A percentile compares a stretch with the other conserved stretches of the same genome.
Conservation (phyloP, 2,888 invertebrate genomes). For the Mesorhabditis sp. region DNA sequence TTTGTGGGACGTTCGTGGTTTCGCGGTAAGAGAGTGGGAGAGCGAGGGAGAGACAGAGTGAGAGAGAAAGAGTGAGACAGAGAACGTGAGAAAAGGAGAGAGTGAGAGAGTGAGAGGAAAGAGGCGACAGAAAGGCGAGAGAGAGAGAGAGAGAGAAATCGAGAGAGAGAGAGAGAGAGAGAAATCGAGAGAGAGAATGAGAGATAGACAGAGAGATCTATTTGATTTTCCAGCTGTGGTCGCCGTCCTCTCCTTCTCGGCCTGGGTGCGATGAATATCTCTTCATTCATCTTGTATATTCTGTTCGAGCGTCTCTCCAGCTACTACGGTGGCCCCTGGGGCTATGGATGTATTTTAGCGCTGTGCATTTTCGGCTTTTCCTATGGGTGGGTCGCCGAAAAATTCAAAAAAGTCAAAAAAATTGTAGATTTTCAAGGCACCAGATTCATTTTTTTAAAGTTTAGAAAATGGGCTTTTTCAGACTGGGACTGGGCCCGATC, state of each 20-base stretch:
- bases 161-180: too few species aligned
- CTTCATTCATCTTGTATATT: neutral
- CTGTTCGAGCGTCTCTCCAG: neutral
- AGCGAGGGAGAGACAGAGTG: too few species aligned
- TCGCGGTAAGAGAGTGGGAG: neutral
- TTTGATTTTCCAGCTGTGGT: neutral
- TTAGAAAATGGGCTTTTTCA: neutral
- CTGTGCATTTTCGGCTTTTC: neutral
- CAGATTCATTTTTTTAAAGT: neutral
- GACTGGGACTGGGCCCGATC: neutral
- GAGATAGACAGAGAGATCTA: too few species aligned
- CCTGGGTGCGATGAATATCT: neutral
- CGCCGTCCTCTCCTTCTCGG: neutral
- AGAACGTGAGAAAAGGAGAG: too few species aligned
- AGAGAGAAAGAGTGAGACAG: too few species aligned
- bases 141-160: too few species aligned
- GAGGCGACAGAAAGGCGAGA: too few species aligned
- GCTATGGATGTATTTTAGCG: neutral
- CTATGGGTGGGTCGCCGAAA: neutral
- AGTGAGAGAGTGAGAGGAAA: too few species aligned
- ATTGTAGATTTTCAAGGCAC: neutral
- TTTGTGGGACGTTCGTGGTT: neutral
- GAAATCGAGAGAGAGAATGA: too few species aligned
- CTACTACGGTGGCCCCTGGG: constrained; percentile 2
- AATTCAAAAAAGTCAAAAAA: neutral